Evolutionary conservation across 2,888 invertebrate species (phyloP).

Genomic region (Campaea margaritaria): DNA sequence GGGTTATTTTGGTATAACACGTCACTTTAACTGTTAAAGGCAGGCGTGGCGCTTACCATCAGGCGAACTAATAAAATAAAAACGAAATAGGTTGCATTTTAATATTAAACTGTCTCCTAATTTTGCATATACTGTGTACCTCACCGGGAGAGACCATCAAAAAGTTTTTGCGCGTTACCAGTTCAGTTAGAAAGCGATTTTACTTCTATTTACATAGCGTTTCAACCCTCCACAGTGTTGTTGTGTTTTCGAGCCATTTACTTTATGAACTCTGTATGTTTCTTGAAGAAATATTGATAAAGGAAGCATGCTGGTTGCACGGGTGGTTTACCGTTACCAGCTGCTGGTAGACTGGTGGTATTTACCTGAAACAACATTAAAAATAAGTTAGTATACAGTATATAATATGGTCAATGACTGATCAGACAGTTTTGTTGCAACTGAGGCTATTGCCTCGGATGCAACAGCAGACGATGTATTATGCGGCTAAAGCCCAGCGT

Average conservation of each 20-base stretch:
- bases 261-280: conserved; percentile 36
- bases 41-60: no score
- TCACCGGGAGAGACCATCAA: conserved; percentile 66
- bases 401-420: no score
- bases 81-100: no score
- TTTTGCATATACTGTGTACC: conserved; percentile 47
- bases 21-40: no score
- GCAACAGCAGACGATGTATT: no score
- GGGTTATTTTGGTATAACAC: no score
- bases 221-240: conserved; percentile 68
- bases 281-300: conserved; percentile 12
- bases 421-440: no score
- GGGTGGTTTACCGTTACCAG: conserved; percentile 6
- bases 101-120: conserved; percentile 26
- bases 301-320: not conserved
- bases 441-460: no score
- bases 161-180: conserved; percentile 73
- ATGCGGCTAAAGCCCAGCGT: no score
- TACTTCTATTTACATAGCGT: conserved; percentile 71
- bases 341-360: not conserved
- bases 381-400: not conserved
- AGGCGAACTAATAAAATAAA: no score
- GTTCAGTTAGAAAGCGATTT: conserved; percentile 73
- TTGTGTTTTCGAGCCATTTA: conserved; percentile 70
- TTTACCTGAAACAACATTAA: conserved; percentile 62